Evolutionary conservation across 2,888 invertebrate genomes (phyloP).

Genomic region (Argynnis bischoffii): DNA sequence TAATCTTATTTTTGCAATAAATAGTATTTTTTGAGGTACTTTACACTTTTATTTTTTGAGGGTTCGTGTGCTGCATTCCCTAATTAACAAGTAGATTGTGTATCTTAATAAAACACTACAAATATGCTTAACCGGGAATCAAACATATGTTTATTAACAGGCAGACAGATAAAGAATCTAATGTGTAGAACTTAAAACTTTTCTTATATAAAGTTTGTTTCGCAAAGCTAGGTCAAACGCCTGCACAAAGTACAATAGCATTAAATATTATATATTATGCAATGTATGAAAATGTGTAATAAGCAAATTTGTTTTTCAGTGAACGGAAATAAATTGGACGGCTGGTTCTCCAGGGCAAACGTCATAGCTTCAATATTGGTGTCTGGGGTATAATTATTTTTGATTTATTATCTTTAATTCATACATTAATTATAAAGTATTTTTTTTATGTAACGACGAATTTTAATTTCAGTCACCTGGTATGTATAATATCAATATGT

Average conservation of each 20-base stretch:
- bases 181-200: too few relatives aligned
- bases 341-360: slow-evolving; percentile 18
- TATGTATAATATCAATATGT: too few relatives aligned
- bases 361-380: slow-evolving; percentile 20
- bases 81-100: too few relatives aligned
- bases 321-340: slow-evolving; percentile 26
- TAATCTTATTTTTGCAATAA: background rate
- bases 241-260: background rate
- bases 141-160: too few relatives aligned
- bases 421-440: slow-evolving; percentile 3
- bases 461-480: background rate
- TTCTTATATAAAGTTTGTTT: too few relatives aligned
- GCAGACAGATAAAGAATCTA: too few relatives aligned
- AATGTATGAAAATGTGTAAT: slow-evolving; percentile 2
- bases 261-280: background rate
- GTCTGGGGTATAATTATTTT: slow-evolving; percentile 26
- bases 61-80: too few relatives aligned
- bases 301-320: slow-evolving; percentile 10
- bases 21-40: too few relatives aligned
- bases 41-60: too few relatives aligned
- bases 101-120: too few relatives aligned
- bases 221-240: too few relatives aligned
- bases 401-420: slow-evolving; percentile 24
- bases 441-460: background rate
- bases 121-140: too few relatives aligned